phyloP scores from a whole-genome alignment of 2,888 invertebrate species.

The Blastobasis adustella region DNA sequence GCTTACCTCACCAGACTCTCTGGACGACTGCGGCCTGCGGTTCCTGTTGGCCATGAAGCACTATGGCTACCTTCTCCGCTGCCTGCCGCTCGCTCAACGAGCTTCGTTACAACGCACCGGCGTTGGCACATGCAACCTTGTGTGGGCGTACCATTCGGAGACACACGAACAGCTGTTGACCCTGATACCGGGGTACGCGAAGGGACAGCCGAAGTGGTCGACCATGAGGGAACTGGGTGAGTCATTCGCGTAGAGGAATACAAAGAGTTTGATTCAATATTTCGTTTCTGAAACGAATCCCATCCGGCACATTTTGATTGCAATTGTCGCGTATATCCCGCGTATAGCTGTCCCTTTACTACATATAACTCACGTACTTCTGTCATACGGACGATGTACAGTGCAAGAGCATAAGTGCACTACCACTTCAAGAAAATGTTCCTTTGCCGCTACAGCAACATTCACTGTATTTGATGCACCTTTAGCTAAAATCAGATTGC shows the following conservation, averaged over 20 bases:
- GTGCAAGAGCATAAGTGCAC: too few relatives aligned
- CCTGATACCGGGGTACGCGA: slow-evolving; percentile 90
- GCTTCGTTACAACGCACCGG: slow-evolving; percentile 90
- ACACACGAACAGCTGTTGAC: slow-evolving; percentile 95
- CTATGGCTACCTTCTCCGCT: slow-evolving; percentile 94
- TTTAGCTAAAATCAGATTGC: too few relatives aligned
- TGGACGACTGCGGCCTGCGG: slow-evolving; percentile 98
- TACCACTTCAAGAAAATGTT: too few relatives aligned
- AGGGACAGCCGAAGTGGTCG: slow-evolving; percentile 91
- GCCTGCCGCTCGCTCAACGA: slow-evolving; percentile 92
- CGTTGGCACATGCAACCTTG: slow-evolving; percentile 91
- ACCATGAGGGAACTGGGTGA: slow-evolving; percentile 89
- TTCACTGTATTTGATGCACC: too few relatives aligned
- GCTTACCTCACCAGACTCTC: slow-evolving; percentile 75
- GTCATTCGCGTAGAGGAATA: slow-evolving; percentile 6
- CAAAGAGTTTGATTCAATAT: too few relatives aligned
- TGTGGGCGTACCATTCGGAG: slow-evolving; percentile 99
- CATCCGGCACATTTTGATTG: too few relatives aligned
- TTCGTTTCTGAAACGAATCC: too few relatives aligned
- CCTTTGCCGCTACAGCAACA: too few relatives aligned
- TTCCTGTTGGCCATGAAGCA: slow-evolving; percentile 98
- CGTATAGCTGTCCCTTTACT: too few relatives aligned
- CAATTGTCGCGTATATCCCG: too few relatives aligned
- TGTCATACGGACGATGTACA: too few relatives aligned
- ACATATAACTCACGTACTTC: too few relatives aligned